Percentiles rank a stretch among this genome's conserved stretches.
phyloP scores from a whole-genome alignment of 2,113 vertebrate species.

The Bufo bufo region DNA sequence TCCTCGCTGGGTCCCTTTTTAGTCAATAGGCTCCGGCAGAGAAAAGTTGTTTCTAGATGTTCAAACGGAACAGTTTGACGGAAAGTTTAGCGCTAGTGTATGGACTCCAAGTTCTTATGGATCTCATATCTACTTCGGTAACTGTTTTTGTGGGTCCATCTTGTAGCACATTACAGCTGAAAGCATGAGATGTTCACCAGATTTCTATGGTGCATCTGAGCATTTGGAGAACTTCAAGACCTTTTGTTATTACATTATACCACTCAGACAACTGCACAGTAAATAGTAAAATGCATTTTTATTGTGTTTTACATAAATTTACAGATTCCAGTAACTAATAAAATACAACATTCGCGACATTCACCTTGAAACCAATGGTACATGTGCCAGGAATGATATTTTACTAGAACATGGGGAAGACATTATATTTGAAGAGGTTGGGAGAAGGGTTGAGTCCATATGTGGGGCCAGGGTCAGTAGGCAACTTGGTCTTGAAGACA shows the following conservation, averaged over 20 bases:
- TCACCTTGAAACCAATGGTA: conserved; percentile 33
- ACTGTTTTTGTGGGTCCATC: too few species aligned
- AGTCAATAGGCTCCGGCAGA: too few species aligned
- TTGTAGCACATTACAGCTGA: too few species aligned
- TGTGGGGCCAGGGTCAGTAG: too few species aligned
- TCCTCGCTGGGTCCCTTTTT: too few species aligned
- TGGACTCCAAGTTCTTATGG: too few species aligned
- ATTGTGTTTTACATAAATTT: background rate
- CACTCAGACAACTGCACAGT: background rate
- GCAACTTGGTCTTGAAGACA: background rate
- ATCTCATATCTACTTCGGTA: too few species aligned
- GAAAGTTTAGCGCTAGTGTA: too few species aligned
- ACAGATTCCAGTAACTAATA: conserved; percentile 11
- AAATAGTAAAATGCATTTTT: background rate
- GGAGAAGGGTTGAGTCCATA: background rate
- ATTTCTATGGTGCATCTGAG: background rate
- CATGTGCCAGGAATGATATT: conserved; percentile 17
- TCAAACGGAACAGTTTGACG: too few species aligned
- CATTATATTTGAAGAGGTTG: background rate
- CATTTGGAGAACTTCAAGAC: too few species aligned
- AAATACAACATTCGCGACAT: background rate
- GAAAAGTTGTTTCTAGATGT: too few species aligned
- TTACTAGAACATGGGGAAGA: background rate
- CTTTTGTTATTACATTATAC: background rate
- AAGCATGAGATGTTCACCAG: too few species aligned